Base-by-base conservation (phyloP, 2,888 invertebrate species). In the Plagodis pulveraria region DNA sequence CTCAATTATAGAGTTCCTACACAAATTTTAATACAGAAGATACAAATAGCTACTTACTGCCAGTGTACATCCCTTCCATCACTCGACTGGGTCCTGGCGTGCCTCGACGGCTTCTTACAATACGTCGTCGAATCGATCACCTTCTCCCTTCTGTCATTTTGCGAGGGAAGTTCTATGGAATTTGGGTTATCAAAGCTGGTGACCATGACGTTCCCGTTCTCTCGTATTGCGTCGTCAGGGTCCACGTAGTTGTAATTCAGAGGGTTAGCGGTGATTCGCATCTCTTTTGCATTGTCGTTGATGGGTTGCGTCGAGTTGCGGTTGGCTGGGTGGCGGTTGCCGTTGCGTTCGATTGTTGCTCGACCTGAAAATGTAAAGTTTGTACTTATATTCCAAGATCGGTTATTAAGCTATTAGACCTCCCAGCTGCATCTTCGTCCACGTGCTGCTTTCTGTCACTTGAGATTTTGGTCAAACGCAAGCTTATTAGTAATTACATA, bases 181-280 rank as follows among this genome's bases (percentile, higher is more conserved):
- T 95, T 95, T 0, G 95, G 95, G 86, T 96, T 96, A 79, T 96
- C 96, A 81, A 96, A 96, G 69, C 96, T 95, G 59, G 95, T 95
- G 53, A 94, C 94, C 86, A 94, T 91, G 0, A 89, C 87, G 70
- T 92, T 90, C 1, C 91, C 92, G 53, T 93, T 86, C 68, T 89
- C 91, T 10, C 84, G 82, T 56, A 93, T 93, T 7, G 94, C 94
- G 80, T 95, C 95, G 41, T 95, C 95, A 0, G 95, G 95, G 69
- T 95, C 95, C 22, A 94, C 94, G 78, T 96, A 96, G 82, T 95
- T 96, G 76, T 93, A 93, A 83, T 93, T 96, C 70, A 97, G 93
- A 0, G 97, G 97, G 86, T 97, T 97, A 60, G 95, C 93, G 33
- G 96, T 97, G 69, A 97, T 97, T 60, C 97, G 93, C 88, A 97